Evolutionary conservation across 2,888 invertebrate genomes (phyloP).

Genomic region (Pediacus dermestoides): DNA sequence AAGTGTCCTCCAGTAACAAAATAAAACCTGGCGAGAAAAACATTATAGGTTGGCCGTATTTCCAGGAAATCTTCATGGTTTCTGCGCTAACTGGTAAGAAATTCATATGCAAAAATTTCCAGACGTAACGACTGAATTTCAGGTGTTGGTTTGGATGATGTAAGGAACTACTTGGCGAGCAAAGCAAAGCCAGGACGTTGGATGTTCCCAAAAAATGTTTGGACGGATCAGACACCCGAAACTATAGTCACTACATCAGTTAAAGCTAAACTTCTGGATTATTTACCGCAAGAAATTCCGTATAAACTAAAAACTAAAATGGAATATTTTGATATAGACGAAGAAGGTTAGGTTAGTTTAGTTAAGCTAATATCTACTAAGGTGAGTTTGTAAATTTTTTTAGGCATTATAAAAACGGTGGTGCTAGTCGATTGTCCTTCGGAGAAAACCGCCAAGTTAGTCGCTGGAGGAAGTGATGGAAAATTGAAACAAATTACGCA

Average conservation of each 20-base stretch:
- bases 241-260: conserved; percentile 70
- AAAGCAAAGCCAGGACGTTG: conserved; percentile 65
- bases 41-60: conserved; percentile 65
- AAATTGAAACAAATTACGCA: conserved; percentile 68
- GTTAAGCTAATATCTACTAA: too few relatives aligned
- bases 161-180: conserved; percentile 60
- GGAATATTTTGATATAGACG: conserved; percentile 62
- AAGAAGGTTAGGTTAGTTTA: conserved; percentile 49
- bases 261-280: conserved; percentile 78
- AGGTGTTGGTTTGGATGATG: conserved; percentile 44
- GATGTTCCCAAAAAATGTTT: conserved; percentile 62
- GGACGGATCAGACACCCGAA: conserved; percentile 72
- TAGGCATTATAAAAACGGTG: conserved; percentile 55
- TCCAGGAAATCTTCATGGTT: conserved; percentile 87
- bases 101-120: too few relatives aligned
- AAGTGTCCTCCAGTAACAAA: conserved; percentile 22
- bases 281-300: conserved; percentile 81
- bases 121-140: conserved; percentile 14
- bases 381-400: conserved; percentile 24
- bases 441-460: conserved; percentile 59
- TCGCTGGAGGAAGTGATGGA: conserved; percentile 66
- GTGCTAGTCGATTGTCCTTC: conserved; percentile 64
- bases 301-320: conserved; percentile 66
- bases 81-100: conserved; percentile 71
- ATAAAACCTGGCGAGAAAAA: conserved; percentile 27